These are phyloP conservation scores for Orgyia antiqua DNA, from an alignment of 2,888 invertebrate species.

Conservation along the genomic window DNA sequence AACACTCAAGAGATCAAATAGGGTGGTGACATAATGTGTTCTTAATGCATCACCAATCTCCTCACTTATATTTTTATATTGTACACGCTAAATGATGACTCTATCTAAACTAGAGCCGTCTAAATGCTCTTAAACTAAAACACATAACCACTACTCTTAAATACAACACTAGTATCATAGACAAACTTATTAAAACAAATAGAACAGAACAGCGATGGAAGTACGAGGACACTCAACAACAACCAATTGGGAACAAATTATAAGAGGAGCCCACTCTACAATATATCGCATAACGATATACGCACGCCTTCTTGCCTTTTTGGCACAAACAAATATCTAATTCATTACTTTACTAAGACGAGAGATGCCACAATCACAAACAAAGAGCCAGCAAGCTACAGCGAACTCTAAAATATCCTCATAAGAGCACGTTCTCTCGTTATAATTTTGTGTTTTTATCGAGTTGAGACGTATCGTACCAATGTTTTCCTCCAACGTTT, in stretches of 20 bases:
- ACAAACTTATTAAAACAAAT: conserved; percentile 12
- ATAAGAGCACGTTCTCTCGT: conserved; percentile 33
- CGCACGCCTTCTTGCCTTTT: conserved; percentile 21
- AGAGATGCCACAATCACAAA: conserved; percentile 20
- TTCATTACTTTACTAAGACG: conserved; percentile 30
- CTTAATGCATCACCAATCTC: no score
- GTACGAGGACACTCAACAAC: conserved; percentile 17
- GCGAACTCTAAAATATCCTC: conserved; percentile 29
- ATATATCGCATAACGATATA: conserved; percentile 17
- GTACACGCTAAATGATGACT: no score
- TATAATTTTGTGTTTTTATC: conserved; percentile 41
- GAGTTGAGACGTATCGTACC: conserved; percentile 33
- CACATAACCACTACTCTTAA: no score
- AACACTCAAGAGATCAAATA: no score
- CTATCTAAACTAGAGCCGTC: no score
- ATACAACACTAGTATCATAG: no score
- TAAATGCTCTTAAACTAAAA: no score
- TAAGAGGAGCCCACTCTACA: conserved; percentile 20
- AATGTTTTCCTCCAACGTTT: conserved; percentile 66
- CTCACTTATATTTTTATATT: no score
- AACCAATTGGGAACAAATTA: conserved; percentile 22
- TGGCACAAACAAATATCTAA: conserved; percentile 28
- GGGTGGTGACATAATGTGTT: no score
- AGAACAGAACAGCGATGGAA: not conserved
- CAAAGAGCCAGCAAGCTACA: conserved; percentile 31